phyloP scores from a whole-genome alignment of 2,888 invertebrate genomes.

The Nezara viridula region DNA sequence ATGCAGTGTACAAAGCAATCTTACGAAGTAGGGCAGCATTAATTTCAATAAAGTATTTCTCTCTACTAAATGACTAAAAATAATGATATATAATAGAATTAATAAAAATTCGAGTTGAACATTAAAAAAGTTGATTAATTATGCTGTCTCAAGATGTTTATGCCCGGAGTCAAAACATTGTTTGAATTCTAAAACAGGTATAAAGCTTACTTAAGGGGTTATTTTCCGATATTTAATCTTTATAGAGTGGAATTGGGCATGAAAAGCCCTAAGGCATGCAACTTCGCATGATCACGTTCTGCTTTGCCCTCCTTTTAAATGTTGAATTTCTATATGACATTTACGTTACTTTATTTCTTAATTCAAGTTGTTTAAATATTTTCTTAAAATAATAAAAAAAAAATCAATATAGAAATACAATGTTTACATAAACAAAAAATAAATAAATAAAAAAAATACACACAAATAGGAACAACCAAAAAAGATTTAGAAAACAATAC shows the following conservation, averaged over 20 bases:
- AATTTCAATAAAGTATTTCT: too few relatives aligned
- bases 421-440: not conserved
- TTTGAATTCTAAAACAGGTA: not conserved
- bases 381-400: not conserved
- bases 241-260: constrained; percentile 17
- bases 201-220: constrained; percentile 23
- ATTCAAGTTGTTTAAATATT: not conserved
- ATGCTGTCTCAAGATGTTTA: not conserved
- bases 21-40: too few relatives aligned
- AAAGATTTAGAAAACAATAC: not conserved
- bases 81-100: too few relatives aligned
- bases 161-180: not conserved
- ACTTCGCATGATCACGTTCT: not conserved
- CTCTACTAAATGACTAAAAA: too few relatives aligned
- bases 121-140: not conserved
- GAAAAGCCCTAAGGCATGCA: constrained; percentile 32
- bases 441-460: not conserved
- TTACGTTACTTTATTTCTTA: not conserved
- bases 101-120: too few relatives aligned
- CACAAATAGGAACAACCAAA: not conserved
- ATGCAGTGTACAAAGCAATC: too few relatives aligned
- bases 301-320: constrained; percentile 12
- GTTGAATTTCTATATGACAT: not conserved
- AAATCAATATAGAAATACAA: not conserved
- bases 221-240: constrained; percentile 36